phyloP scores from a whole-genome alignment of 35 echinoderm and acorn worm genomes.

The Lytechinus pictus region DNA sequence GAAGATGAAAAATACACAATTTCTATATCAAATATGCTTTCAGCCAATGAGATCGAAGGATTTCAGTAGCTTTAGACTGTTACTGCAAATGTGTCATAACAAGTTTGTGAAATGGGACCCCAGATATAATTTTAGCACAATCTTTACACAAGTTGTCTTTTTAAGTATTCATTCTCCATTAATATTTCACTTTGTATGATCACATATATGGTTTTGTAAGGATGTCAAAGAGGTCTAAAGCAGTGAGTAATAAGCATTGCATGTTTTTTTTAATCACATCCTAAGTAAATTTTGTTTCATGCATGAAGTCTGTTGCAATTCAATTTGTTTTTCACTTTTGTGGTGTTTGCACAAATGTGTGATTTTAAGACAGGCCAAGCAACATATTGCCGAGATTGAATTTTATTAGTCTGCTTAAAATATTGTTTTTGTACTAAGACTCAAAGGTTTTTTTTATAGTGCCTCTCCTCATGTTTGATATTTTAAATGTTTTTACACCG shows the following conservation, averaged over 20 bases:
- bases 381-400: background rate
- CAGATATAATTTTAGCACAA: no score
- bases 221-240: no score
- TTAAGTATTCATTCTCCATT: no score
- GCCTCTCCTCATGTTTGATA: background rate
- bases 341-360: background rate
- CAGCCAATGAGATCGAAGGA: no score
- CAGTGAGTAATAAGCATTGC: background rate
- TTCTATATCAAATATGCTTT: no score
- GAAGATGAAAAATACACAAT: no score
- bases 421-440: background rate
- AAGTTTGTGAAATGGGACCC: no score
- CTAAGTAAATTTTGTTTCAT: background rate
- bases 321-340: background rate
- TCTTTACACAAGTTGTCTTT: no score
- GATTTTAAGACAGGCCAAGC: background rate
- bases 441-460: background rate
- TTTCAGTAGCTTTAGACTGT: no score
- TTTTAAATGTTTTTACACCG: background rate
- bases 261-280: background rate
- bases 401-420: background rate
- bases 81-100: no score
- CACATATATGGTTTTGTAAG: no score
- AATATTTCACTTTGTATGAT: no score
- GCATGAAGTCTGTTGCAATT: conserved; percentile 9